A percentile compares a stretch with the other conserved stretches of the same genome.
Evolutionary conservation across 2,113 vertebrate genomes (phyloP).

Genomic region (Eupsittula cactorum): DNA sequence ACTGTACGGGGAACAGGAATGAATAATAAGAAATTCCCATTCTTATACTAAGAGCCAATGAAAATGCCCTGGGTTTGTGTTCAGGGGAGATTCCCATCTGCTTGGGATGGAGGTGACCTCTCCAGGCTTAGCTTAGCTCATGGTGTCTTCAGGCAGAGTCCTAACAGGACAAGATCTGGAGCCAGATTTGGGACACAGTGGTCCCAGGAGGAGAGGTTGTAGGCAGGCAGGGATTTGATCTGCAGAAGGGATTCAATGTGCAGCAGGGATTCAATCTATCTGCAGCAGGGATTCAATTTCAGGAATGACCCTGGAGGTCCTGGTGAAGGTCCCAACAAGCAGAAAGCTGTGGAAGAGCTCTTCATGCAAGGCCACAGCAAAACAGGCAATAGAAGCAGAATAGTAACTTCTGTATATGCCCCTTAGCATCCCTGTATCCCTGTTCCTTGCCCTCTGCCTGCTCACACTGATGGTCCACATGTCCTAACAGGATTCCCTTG

Average conservation of each 20-base stretch:
- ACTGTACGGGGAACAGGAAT: neutral
- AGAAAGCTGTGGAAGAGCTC: neutral
- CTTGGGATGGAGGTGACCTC: neutral
- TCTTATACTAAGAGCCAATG: neutral
- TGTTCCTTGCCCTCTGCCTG: neutral
- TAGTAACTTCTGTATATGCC: neutral
- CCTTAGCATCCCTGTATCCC: neutral
- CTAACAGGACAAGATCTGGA: neutral
- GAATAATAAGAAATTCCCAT: neutral
- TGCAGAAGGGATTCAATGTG: neutral
- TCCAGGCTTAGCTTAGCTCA: neutral
- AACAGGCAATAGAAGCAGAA: neutral
- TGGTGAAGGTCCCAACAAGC: neutral
- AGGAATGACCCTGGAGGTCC: neutral
- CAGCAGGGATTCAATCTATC: neutral
- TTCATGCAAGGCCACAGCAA: neutral
- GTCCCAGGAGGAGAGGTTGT: neutral
- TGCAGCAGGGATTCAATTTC: neutral
- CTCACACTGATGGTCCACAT: too few species aligned
- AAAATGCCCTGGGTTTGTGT: neutral
- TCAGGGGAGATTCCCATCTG: neutral
- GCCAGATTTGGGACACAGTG: neutral
- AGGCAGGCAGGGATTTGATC: neutral
- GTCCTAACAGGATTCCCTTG: neutral
- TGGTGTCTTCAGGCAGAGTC: neutral